Conservation (phyloP, 1,140 invertebrate species). For the Pseudoatta argentina region DNA sequence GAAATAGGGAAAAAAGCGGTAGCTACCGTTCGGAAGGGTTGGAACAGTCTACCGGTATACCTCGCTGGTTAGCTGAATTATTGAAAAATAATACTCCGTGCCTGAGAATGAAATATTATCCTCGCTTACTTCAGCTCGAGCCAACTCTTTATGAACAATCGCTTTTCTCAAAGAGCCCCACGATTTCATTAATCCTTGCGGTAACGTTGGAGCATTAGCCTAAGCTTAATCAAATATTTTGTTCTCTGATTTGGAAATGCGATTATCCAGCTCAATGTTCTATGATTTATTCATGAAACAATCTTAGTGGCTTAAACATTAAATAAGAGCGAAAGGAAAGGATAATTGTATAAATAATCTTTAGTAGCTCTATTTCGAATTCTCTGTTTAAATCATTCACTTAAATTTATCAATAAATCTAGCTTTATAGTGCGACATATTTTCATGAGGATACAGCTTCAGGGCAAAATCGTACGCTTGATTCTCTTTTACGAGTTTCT, state of each 20-base stretch:
- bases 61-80: conserved; percentile 77
- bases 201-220: background rate
- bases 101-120: conserved; percentile 84
- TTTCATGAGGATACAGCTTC: background rate
- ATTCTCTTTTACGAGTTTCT: conserved; percentile 67
- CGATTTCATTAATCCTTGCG: conserved; percentile 32
- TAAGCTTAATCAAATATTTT: conserved; percentile 34
- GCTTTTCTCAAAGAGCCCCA: conserved; percentile 24
- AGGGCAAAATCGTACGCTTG: conserved; percentile 54
- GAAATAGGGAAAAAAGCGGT: conserved; percentile 71
- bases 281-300: background rate
- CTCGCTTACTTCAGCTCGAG: conserved; percentile 55
- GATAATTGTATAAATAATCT: background rate
- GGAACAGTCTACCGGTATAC: conserved; percentile 73
- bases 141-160: conserved; percentile 44
- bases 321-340: background rate
- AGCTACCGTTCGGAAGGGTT: conserved; percentile 76
- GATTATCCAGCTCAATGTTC: background rate
- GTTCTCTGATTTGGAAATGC: background rate
- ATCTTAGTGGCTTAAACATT: background rate
- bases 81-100: conserved; percentile 84
- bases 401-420: background rate
- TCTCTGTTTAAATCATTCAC: background rate
- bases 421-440: background rate
- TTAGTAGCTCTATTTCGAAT: background rate